Evolutionary conservation across 2,113 vertebrate species (phyloP), one percentile per base, ranked within the genome.

Genomic region (Psophia crepitans): DNA sequence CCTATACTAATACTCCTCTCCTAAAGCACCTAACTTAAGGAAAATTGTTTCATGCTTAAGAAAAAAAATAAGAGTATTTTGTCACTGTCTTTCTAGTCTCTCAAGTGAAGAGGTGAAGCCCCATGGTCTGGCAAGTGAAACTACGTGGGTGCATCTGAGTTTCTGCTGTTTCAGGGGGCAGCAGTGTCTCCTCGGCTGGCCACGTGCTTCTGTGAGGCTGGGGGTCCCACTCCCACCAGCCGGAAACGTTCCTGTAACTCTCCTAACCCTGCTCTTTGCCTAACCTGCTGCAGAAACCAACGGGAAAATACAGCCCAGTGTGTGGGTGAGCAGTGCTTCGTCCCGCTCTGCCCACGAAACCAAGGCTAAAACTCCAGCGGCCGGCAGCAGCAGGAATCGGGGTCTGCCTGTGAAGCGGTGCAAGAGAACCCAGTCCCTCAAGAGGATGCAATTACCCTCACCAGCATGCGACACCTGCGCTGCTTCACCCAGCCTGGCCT

Each of bases 401-500:
- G 63, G 15, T 14, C 63, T 18, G 84, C 3, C 71, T 66, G 83
- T 28, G 6, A 7, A 49, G 39, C 0, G 21, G 11, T 16, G 18
- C 65, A 22, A 21, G 33, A 69, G 44, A 20, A 49, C 0, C 44
- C 66, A 49, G 54, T 24, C 32, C 61, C 48, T 5, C 54, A 3
- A 3, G 26, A 56, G 69, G 63, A 54, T 14, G 70, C 3, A 6
- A 4, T 3, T 9, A 3, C 30, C 24, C 70, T 60, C 22, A 8
- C 0, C 11, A 41, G 12, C 32, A 53, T 0, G 2, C 4, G 27
- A 9, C 5, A 8, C 48, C 60, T 6, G 53, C 51, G 1, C 41
- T 48, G 35, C 39, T 3, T 4, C 57, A 10, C 32, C 6, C 66
- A 77, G 66, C 82, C 63, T 5, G 71, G 78, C 88, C 83, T 37